Evolutionary conservation across 2,888 invertebrate genomes (phyloP).

Genomic region (Ecliptopera silaceata): DNA sequence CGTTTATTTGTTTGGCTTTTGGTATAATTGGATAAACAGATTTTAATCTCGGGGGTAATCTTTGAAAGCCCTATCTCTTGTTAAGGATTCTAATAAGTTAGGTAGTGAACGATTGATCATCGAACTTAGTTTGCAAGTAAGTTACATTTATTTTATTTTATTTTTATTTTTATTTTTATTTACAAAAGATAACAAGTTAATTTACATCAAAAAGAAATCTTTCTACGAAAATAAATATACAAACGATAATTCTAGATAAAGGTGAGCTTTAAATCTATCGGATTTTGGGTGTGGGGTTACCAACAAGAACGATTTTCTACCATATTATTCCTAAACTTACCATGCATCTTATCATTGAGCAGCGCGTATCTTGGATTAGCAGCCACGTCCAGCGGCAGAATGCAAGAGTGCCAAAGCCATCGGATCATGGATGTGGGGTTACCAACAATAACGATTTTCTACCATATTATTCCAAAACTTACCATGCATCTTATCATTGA

Average conservation of each 20-base stretch:
- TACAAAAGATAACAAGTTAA: too few species aligned
- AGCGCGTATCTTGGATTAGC: constrained; percentile 93
- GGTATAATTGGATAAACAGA: constrained; percentile 10
- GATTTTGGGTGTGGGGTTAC: constrained; percentile 91
- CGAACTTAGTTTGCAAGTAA: too few species aligned
- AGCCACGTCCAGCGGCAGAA: constrained; percentile 93
- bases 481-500: constrained; percentile 91
- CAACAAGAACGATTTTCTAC: constrained; percentile 70
- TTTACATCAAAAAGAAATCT: too few species aligned
- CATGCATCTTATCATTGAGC: constrained; percentile 90
- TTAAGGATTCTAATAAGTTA: background rate
- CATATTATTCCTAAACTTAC: constrained; percentile 67
- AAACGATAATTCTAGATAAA: too few species aligned
- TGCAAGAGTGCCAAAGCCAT: constrained; percentile 97
- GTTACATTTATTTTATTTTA: too few species aligned
- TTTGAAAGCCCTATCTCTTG: background rate
- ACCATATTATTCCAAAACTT: constrained; percentile 48
- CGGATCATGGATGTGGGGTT: constrained; percentile 91
- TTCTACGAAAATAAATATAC: too few species aligned
- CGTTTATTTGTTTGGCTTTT: constrained; percentile 13
- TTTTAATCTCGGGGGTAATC: constrained; percentile 5
- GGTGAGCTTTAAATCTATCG: constrained; percentile 98
- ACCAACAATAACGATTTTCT: constrained; percentile 81
- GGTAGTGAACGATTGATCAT: too few species aligned
- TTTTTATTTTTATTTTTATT: too few species aligned